A percentile compares a stretch with the other conserved stretches of the same genome.
Evolutionary conservation across 2,797 vertebrate species (phyloP).

Genomic region (Aythya fuligula): DNA sequence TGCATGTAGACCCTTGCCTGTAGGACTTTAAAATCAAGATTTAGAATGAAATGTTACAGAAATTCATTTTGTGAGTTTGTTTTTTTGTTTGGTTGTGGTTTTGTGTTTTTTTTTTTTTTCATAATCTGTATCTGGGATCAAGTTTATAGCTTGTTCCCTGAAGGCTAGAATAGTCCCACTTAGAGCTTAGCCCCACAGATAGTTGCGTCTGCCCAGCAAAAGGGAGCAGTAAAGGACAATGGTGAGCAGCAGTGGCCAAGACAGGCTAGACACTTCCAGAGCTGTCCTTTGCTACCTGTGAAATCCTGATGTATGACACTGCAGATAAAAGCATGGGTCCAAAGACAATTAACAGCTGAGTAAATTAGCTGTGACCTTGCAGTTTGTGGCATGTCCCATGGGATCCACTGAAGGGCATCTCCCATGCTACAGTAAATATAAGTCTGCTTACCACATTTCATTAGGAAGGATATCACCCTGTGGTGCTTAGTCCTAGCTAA

Average conservation of each 20-base stretch:
- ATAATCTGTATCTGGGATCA: background rate
- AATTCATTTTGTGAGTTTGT: background rate
- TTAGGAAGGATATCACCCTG: background rate
- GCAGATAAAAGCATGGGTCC: rapidly evolving
- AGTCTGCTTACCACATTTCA: background rate
- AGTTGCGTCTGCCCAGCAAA: background rate
- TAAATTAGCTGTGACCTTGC: background rate
- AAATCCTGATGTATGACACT: background rate
- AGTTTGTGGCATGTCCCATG: background rate
- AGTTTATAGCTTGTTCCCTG: background rate
- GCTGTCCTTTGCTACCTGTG: background rate
- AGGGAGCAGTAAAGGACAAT: background rate
- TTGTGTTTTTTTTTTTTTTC: background rate
- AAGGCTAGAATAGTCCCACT: background rate
- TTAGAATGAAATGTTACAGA: background rate
- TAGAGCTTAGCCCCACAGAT: background rate
- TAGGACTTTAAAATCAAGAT: background rate
- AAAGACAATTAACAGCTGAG: background rate
- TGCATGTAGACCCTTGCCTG: background rate
- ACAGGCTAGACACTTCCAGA: rapidly evolving
- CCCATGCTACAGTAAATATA: background rate
- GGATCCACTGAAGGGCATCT: background rate
- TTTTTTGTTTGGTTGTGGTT: too few relatives aligned
- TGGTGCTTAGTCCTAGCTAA: background rate
- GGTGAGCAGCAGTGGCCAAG: background rate